A percentile compares a stretch with the other conserved stretches of the same genome.
phyloP scores from a whole-genome alignment of 1,140 invertebrate species.

The Brachionus koreanus region DNA sequence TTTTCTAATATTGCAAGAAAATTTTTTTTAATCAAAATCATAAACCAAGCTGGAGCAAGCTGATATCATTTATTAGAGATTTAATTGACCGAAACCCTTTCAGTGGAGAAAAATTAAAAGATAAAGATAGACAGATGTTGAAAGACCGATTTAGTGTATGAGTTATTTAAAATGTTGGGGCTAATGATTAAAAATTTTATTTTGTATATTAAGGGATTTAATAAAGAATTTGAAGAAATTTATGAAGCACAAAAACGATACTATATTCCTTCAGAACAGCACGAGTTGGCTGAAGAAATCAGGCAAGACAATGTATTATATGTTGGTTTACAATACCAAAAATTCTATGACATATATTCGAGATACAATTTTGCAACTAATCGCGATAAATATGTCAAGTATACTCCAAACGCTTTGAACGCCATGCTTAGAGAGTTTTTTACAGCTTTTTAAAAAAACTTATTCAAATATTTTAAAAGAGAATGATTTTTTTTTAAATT shows the following conservation, averaged over 20 bases:
- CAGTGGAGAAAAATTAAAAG: constrained; percentile 3
- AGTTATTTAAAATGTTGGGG: neutral
- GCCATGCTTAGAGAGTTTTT: constrained; percentile 31
- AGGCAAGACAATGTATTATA: constrained; percentile 23
- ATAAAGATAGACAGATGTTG: constrained; percentile 35
- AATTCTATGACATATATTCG: constrained; percentile 18
- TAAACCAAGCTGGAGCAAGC: neutral
- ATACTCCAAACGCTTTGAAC: neutral
- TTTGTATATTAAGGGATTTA: constrained; percentile 16
- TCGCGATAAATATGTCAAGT: constrained; percentile 42
- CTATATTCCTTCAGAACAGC: constrained; percentile 22
- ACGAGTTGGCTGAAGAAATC: neutral
- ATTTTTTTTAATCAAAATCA: neutral
- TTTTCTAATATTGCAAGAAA: neutral
- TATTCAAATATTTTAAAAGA: neutral
- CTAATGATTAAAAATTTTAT: neutral
- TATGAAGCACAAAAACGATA: constrained; percentile 29
- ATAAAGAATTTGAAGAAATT: constrained; percentile 43
- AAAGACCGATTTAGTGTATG: constrained; percentile 38
- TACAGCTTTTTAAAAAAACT: constrained; percentile 10
- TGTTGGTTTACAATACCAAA: constrained; percentile 28
- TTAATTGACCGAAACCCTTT: constrained; percentile 19
- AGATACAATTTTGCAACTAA: constrained; percentile 29
- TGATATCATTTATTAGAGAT: constrained; percentile 8
- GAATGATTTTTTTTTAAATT: constrained; percentile 15